phyloP scores from a whole-genome alignment of 2,888 invertebrate genomes.

The Perizoma affinitatum region DNA sequence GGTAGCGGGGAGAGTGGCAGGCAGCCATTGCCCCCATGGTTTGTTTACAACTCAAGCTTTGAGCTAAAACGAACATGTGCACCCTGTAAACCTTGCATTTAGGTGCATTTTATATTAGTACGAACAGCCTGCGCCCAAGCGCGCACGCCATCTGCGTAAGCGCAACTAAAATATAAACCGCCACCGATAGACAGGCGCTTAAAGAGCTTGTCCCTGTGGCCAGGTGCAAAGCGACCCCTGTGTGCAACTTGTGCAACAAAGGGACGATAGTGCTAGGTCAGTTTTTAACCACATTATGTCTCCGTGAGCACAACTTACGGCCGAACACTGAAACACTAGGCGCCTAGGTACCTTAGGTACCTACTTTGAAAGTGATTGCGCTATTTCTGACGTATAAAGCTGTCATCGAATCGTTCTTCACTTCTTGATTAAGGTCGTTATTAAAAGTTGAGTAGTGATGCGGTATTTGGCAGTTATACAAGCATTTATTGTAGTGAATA shows the following conservation, averaged over 20 bases:
- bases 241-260: conserved; percentile 45
- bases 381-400: too few species aligned
- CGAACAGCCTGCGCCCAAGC: conserved; percentile 56
- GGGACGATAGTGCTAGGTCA: conserved; percentile 75
- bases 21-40: conserved; percentile 83
- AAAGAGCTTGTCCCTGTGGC: conserved; percentile 65
- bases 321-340: too few species aligned
- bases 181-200: conserved; percentile 68
- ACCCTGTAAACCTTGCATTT: conserved; percentile 60
- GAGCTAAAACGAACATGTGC: conserved; percentile 55
- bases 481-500: too few species aligned
- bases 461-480: too few species aligned
- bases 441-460: too few species aligned
- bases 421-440: too few species aligned
- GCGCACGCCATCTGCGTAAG: conserved; percentile 78
- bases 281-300: conserved; percentile 55
- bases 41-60: conserved; percentile 77
- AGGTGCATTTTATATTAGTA: conserved; percentile 59
- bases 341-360: too few species aligned
- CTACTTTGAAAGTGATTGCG: too few species aligned
- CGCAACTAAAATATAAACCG: conserved; percentile 76
- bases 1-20: conserved; percentile 75
- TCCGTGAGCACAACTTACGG: too few species aligned
- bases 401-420: too few species aligned
- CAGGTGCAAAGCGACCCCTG: conserved; percentile 72